These are phyloP conservation scores for Muscicapa striata DNA, from an alignment of 2,797 vertebrate species.

Conservation along the genomic window DNA sequence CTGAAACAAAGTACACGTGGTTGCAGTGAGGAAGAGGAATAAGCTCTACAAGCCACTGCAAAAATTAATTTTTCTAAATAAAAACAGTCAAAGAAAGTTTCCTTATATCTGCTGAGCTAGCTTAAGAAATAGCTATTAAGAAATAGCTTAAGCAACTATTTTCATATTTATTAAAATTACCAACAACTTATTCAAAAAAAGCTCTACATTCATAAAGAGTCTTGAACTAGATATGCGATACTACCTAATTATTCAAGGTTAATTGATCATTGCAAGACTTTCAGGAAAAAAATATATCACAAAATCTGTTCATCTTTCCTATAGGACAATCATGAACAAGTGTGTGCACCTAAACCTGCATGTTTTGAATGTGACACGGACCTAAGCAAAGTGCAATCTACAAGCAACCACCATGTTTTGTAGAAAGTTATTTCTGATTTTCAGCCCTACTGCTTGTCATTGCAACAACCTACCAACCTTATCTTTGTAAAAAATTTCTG, in stretches of 20 bases:
- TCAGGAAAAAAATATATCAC: background rate
- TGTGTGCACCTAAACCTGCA: background rate
- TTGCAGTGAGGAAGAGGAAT: background rate
- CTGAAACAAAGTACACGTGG: background rate
- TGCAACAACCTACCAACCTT: background rate
- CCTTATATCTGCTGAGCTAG: background rate
- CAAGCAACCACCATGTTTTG: background rate
- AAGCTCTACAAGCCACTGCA: background rate
- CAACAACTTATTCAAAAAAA: background rate
- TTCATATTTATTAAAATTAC: background rate
- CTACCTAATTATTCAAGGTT: background rate
- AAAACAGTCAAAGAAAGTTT: background rate
- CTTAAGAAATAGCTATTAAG: background rate
- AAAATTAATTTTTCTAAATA: background rate
- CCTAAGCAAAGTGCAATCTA: background rate
- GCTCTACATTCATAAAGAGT: background rate
- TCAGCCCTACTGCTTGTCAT: background rate
- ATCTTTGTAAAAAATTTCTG: background rate
- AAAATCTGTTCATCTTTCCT: background rate
- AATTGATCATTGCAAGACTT: background rate
- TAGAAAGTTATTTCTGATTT: background rate
- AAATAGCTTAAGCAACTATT: background rate
- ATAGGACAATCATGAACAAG: background rate
- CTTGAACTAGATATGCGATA: background rate
- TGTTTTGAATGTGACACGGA: background rate